A percentile compares a stretch with the other conserved stretches of the same genome.
Evolutionary conservation across 2,797 vertebrate species (phyloP).

Genomic region (Sebastes cheni): DNA sequence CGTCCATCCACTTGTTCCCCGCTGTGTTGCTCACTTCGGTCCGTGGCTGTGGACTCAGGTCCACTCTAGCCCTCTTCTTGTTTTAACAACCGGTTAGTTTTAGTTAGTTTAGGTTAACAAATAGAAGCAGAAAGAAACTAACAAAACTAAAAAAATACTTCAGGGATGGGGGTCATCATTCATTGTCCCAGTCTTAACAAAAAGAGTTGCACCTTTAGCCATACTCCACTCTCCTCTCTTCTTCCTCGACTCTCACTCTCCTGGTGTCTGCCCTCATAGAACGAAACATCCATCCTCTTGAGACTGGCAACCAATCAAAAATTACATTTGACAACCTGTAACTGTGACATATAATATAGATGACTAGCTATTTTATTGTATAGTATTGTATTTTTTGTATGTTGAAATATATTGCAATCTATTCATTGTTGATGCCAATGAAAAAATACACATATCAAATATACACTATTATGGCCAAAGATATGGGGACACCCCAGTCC

Average conservation of each 20-base stretch:
- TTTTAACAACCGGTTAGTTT: not conserved
- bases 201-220: not conserved
- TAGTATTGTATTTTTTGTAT: too few relatives aligned
- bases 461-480: not conserved
- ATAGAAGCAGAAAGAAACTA: not conserved
- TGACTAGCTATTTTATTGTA: too few relatives aligned
- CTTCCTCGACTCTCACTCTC: not conserved
- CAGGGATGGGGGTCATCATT: not conserved
- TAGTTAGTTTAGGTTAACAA: not conserved
- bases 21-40: not conserved
- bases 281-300: not conserved
- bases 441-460: not conserved
- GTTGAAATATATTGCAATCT: not conserved
- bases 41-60: not conserved
- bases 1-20: not conserved
- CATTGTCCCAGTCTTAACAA: not conserved
- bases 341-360: not conserved
- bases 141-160: not conserved
- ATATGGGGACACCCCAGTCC: not conserved
- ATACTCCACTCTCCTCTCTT: not conserved
- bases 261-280: not conserved
- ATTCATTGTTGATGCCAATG: not conserved
- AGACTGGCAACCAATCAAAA: not conserved
- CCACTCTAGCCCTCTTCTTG: not conserved
- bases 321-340: not conserved